Evolutionary conservation across 2,797 vertebrate genomes (phyloP).

Genomic region (Rachycentron canadum): DNA sequence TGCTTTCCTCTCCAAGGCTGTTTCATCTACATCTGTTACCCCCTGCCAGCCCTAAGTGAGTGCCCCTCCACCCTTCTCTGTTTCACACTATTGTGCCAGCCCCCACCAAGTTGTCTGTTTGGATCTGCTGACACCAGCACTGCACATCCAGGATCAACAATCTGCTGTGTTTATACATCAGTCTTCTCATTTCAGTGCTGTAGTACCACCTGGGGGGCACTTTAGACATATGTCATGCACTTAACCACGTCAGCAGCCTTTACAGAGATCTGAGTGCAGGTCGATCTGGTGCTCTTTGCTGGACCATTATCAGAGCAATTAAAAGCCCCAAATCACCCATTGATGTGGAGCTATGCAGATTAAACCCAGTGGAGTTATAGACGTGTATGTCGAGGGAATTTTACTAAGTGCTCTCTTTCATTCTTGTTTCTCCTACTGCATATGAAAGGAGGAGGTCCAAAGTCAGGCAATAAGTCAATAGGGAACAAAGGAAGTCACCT

Average conservation of each 20-base stretch:
- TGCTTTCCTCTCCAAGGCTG: conserved; percentile 70
- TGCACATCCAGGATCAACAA: conserved; percentile 62
- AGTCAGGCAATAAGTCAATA: conserved; percentile 41
- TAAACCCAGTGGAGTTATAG: conserved; percentile 64
- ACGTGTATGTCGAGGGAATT: conserved; percentile 58
- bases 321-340: conserved; percentile 63
- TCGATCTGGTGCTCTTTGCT: conserved; percentile 77
- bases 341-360: conserved; percentile 62
- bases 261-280: conserved; percentile 53
- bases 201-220: conserved; percentile 67
- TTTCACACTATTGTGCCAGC: conserved; percentile 78
- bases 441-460: conserved; percentile 19
- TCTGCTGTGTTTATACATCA: conserved; percentile 61
- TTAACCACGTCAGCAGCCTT: conserved; percentile 59
- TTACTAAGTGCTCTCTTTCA: conserved; percentile 43
- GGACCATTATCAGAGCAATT: conserved; percentile 78
- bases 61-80: conserved; percentile 30
- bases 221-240: conserved; percentile 66
- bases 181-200: conserved; percentile 56
- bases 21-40: conserved; percentile 81
- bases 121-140: conserved; percentile 66
- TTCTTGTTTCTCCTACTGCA: conserved; percentile 38
- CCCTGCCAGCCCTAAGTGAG: conserved; percentile 56
- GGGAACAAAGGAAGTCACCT: conserved; percentile 58
- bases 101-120: conserved; percentile 56